Percentiles rank a stretch among this genome's conserved stretches.
Conservation (phyloP, 2,113 vertebrate species). For the Dromas ardeola region DNA sequence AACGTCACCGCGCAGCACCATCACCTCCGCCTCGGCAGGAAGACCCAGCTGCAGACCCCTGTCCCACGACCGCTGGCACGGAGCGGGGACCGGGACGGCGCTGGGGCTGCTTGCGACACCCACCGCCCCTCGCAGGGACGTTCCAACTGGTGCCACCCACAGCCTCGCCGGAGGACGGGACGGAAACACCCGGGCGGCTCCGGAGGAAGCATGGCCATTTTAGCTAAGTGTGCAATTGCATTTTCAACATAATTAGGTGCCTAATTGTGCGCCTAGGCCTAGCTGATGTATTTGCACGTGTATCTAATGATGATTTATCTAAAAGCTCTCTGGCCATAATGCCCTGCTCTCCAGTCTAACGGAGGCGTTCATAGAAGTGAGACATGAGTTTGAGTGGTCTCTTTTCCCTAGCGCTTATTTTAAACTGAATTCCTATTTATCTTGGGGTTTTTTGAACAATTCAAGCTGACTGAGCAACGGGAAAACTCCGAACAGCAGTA, state of each 20-base stretch:
- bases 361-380: neutral
- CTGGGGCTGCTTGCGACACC: neutral
- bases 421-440: neutral
- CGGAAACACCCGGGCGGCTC: neutral
- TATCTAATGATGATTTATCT: slow-evolving; percentile 46
- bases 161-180: neutral
- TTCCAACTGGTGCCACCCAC: neutral
- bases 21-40: rapidly evolving
- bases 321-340: neutral
- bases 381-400: neutral
- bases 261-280: slow-evolving; percentile 46
- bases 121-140: rapidly evolving
- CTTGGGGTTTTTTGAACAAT: neutral
- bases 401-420: neutral
- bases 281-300: neutral
- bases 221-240: neutral
- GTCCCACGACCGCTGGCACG: too few relatives aligned
- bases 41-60: too few relatives aligned
- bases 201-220: neutral
- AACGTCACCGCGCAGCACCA: rapidly evolving
- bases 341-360: neutral
- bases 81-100: rapidly evolving
- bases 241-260: slow-evolving; percentile 56
- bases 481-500: neutral
- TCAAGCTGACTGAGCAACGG: neutral